Conservation (phyloP, 2,113 vertebrate species). For the Sinocyclocheilus anshuiensis region DNA sequence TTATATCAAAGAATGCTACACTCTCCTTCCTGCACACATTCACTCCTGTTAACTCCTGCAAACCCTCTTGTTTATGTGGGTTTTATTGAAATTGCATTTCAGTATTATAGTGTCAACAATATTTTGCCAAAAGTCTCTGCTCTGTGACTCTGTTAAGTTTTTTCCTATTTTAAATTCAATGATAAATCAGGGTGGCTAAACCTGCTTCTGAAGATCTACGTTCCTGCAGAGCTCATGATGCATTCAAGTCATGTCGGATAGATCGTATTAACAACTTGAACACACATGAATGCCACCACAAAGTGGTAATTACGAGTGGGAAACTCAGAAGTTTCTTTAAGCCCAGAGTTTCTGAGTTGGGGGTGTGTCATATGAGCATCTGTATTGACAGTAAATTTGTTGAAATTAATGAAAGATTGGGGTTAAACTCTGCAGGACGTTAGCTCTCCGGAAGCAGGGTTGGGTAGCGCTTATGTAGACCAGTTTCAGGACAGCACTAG, state of each 20-base stretch:
- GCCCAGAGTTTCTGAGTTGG: too few species aligned
- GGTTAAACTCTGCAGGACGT: neutral
- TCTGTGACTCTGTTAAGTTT: neutral
- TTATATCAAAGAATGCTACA: neutral
- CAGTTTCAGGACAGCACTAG: neutral
- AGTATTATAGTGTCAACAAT: neutral
- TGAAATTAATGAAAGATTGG: neutral
- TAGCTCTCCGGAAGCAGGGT: neutral
- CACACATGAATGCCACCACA: neutral
- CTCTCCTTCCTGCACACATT: neutral
- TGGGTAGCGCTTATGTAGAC: neutral
- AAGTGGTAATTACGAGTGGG: neutral
- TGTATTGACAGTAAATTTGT: neutral
- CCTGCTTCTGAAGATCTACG: neutral
- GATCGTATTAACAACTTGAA: neutral
- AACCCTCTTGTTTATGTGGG: slow-evolving; percentile 3
- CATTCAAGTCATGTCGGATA: neutral
- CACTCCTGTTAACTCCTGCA: neutral
- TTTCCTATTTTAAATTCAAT: neutral
- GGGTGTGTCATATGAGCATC: neutral
- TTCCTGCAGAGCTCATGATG: neutral
- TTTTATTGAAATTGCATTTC: neutral
- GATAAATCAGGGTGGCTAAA: neutral
- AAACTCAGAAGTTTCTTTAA: too few species aligned
- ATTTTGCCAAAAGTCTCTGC: neutral